Evolutionary conservation across 1,140 invertebrate genomes (phyloP).

Genomic region (Drosophila ironensis): DNA sequence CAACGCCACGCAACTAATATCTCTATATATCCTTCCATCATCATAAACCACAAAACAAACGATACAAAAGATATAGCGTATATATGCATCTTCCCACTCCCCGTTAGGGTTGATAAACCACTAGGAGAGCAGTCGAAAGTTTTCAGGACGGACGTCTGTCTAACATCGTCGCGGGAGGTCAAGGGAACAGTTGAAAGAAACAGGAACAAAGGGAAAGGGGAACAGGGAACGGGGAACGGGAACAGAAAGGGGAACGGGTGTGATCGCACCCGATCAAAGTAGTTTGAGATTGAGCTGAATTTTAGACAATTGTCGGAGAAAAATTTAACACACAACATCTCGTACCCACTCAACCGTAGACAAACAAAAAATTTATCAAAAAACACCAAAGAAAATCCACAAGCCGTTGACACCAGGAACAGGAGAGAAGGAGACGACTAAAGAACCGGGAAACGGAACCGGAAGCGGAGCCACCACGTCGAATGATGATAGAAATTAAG

Average conservation of each 20-base stretch:
- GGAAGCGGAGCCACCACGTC: constrained; percentile 37
- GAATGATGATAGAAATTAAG: constrained; percentile 78
- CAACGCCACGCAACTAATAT: constrained; percentile 6
- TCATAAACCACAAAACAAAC: constrained; percentile 1
- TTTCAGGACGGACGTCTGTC: constrained; percentile 2
- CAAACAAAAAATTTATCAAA: background rate
- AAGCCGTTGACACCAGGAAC: background rate
- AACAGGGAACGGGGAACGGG: background rate
- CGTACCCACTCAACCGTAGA: background rate
- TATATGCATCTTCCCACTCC: constrained; percentile 8
- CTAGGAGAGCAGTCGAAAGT: too few species aligned
- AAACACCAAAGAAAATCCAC: background rate
- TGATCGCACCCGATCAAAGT: background rate
- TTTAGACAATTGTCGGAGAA: background rate
- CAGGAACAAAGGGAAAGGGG: background rate
- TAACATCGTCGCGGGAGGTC: too few species aligned
- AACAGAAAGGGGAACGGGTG: background rate
- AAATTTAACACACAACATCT: constrained; percentile 19
- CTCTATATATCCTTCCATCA: constrained; percentile 1
- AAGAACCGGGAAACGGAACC: background rate
- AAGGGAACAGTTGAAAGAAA: too few species aligned
- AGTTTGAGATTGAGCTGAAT: constrained; percentile 3
- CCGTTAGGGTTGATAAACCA: constrained; percentile 6
- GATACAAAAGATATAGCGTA: constrained; percentile 8
- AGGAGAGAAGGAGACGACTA: constrained; percentile 2